Evolutionary conservation across 2,888 invertebrate species (phyloP), one percentile per base, ranked within the genome.

Genomic region (Papilio elwesi): DNA sequence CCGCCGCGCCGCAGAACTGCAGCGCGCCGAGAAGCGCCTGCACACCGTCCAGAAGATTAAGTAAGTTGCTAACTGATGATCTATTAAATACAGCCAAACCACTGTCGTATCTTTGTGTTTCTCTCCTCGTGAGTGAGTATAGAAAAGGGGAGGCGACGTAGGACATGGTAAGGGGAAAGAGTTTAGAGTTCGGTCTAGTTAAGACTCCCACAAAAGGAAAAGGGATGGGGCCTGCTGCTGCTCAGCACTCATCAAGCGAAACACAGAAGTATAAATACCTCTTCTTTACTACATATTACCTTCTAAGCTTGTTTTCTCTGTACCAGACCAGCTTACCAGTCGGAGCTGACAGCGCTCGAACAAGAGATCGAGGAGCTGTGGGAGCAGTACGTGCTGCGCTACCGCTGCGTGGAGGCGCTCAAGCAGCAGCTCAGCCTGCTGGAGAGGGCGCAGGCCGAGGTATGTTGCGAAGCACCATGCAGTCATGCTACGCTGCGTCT

Each of bases 41-140:
- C 97, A 97, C 82, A 98, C 99, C 0, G 94, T 99, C 79, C 98
- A 98, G 90, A 98, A 98, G 95, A 98, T 99, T 76, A 96, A 98
- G 96, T 97, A 78, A 84, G 86, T 76, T 49, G 1, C 26, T 26
- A 51, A 47, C 57, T 0, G 10, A 13, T 38, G 1, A 57, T 43
- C 43, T 43, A 6, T 43, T 43, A 43, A 43, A 43, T 0, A 43
- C 43, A 26, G 26, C 6, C 7, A 43, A 6, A 43, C 2, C 9
- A 9, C 43, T 43, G 4, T 9, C 43, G 26, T 26, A 43, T 43
- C 2, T 43, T 43, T 43, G 0, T 43, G 43, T 43, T 43, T 43
- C 43, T 9, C 26, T 4, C 26, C 26, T 26, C 4, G 26, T 26
- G 26, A 57, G 16, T 4, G 2, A 13, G 3, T 1, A 43, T 0